Evolutionary conservation across 2,888 invertebrate genomes (phyloP).

Genomic region (Pammene fasciana): DNA sequence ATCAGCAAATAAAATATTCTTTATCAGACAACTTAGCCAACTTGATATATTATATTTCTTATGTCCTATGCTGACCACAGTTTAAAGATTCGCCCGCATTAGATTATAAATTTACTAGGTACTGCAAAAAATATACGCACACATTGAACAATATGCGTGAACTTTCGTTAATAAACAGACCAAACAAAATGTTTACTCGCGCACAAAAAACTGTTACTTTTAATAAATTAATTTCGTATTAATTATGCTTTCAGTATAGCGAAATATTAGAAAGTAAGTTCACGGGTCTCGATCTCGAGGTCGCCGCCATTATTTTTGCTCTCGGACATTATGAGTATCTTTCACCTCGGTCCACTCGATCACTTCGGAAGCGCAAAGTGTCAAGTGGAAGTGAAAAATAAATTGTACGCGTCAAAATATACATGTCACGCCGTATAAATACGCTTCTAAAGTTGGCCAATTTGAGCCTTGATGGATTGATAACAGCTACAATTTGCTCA

Average conservation of each 20-base stretch:
- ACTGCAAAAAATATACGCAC: no score
- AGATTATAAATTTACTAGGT: no score
- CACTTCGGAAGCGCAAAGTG: constrained; percentile 43
- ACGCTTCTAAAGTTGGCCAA: background rate
- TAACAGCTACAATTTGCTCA: constrained; percentile 4
- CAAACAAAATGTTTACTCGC: constrained; percentile 9
- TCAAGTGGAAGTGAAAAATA: constrained; percentile 48
- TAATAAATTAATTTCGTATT: constrained; percentile 35
- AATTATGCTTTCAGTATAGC: constrained; percentile 45
- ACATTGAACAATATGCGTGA: background rate
- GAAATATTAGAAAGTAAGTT: constrained; percentile 58
- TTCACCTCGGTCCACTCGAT: constrained; percentile 48
- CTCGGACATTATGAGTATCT: constrained; percentile 41
- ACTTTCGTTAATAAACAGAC: constrained; percentile 5
- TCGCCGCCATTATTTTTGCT: constrained; percentile 37
- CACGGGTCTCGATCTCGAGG: constrained; percentile 48
- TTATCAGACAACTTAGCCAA: no score
- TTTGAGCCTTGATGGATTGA: constrained; percentile 11
- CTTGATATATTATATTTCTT: no score
- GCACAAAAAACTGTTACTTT: constrained; percentile 27
- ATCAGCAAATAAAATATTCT: no score
- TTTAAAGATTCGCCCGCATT: no score
- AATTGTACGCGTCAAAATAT: constrained; percentile 32
- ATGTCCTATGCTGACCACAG: no score
- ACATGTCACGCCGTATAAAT: constrained; percentile 28